Evolutionary conservation across 2,888 invertebrate genomes (phyloP).

Genomic region (Yponomeuta plumbellus): DNA sequence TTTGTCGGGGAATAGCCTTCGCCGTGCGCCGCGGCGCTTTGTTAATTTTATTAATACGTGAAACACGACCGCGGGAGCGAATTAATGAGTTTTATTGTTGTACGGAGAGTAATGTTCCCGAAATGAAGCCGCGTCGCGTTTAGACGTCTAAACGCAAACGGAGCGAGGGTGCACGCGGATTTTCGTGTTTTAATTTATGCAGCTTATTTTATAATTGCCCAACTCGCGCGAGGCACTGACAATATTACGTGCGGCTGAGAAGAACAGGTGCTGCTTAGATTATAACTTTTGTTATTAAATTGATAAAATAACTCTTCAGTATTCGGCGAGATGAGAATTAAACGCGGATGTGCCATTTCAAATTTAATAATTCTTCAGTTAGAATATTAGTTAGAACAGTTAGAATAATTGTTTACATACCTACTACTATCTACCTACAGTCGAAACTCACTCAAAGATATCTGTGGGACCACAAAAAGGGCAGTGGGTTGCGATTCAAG

Average conservation of each 20-base stretch:
- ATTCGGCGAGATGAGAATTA: constrained; percentile 9
- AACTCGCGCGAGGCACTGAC: constrained; percentile 33
- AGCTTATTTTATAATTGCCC: constrained; percentile 54
- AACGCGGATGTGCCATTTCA: constrained; percentile 5
- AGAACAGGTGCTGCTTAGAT: constrained; percentile 50
- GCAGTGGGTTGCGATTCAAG: constrained; percentile 4
- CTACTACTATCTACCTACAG: neutral
- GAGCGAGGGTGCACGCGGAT: constrained; percentile 37
- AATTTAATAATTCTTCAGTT: neutral
- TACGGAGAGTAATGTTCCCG: constrained; percentile 62
- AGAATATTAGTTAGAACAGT: too few relatives aligned
- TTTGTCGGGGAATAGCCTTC: constrained; percentile 70
- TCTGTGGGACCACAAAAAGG: neutral
- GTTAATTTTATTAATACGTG: constrained; percentile 76
- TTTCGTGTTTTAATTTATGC: constrained; percentile 56
- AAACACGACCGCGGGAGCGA: constrained; percentile 67
- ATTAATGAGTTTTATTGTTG: constrained; percentile 75
- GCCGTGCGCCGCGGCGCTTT: constrained; percentile 56
- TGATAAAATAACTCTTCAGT: constrained; percentile 37
- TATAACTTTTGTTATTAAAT: constrained; percentile 42
- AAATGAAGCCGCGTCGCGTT: constrained; percentile 53
- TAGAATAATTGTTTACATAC: neutral
- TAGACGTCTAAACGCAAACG: constrained; percentile 49
- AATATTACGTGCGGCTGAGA: constrained; percentile 33
- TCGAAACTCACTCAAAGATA: neutral